phyloP scores from a whole-genome alignment of 2,888 invertebrate genomes.

The Caenorhabditis sp. region DNA sequence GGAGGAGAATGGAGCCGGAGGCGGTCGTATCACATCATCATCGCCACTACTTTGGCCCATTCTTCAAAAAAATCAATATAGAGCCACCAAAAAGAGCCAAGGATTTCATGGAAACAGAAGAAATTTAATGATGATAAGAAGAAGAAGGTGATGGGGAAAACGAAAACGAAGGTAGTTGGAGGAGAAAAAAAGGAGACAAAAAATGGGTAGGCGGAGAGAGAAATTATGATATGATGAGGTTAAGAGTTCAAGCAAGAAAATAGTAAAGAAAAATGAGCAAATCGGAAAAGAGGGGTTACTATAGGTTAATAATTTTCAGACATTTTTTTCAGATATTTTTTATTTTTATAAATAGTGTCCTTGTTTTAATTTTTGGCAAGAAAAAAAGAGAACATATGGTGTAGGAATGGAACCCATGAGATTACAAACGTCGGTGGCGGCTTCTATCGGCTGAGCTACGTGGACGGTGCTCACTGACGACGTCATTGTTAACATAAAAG shows the following conservation, averaged over 20 bases:
- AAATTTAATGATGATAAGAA: constrained; percentile 21
- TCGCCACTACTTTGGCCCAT: constrained; percentile 57
- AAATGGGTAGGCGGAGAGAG: background rate
- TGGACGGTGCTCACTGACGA: too few species aligned
- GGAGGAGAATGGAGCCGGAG: constrained; percentile 32
- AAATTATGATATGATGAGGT: background rate
- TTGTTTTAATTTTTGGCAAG: too few species aligned
- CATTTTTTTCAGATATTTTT: too few species aligned
- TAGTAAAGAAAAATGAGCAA: background rate
- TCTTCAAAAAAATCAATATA: constrained; percentile 2
- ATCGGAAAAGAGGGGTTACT: too few species aligned
- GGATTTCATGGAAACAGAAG: constrained; percentile 13
- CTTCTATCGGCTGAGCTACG: too few species aligned
- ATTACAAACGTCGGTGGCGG: too few species aligned
- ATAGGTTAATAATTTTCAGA: too few species aligned
- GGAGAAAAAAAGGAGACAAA: background rate
- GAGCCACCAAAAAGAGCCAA: constrained; percentile 6
- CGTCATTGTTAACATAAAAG: too few species aligned
- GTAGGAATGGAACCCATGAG: too few species aligned
- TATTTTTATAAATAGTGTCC: too few species aligned
- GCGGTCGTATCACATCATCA: constrained; percentile 34
- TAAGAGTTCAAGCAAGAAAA: constrained; percentile 3
- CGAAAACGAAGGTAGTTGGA: background rate
- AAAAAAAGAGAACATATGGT: too few species aligned
- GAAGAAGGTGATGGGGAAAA: constrained; percentile 7